Percentiles rank a stretch among this genome's conserved stretches.
Conservation (phyloP, 2,888 invertebrate genomes). For the Epinotia bilunana region DNA sequence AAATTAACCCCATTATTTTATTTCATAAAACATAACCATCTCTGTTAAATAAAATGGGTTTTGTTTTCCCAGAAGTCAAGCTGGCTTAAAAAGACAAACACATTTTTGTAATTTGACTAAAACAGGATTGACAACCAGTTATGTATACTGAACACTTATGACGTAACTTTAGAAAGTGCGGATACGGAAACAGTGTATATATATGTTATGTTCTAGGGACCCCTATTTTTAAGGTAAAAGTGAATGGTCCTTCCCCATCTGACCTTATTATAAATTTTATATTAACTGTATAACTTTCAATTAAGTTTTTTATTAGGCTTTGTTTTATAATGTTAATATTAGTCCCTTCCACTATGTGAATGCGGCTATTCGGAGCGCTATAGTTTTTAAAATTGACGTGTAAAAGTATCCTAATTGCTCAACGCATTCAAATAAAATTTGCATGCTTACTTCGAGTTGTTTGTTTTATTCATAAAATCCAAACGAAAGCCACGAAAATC, state of each 20-base stretch:
- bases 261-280: neutral
- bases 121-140: no score
- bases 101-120: no score
- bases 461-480: neutral
- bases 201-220: neutral
- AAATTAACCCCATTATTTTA: no score
- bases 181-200: neutral
- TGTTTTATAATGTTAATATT: neutral
- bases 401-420: slow-evolving; percentile 5
- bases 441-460: neutral
- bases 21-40: no score
- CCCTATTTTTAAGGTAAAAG: no score
- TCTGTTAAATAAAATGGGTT: no score
- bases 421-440: slow-evolving; percentile 15
- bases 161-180: neutral
- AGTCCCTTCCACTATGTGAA: neutral
- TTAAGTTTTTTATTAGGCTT: neutral
- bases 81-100: no score
- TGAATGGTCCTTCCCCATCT: neutral
- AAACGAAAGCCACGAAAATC: no score
- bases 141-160: no score
- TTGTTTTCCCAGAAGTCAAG: no score
- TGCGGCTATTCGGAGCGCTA: neutral
- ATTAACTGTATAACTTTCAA: neutral
- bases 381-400: slow-evolving; percentile 35